phyloP scores from a whole-genome alignment of 1,140 invertebrate species.

The Calliphora vicina region DNA sequence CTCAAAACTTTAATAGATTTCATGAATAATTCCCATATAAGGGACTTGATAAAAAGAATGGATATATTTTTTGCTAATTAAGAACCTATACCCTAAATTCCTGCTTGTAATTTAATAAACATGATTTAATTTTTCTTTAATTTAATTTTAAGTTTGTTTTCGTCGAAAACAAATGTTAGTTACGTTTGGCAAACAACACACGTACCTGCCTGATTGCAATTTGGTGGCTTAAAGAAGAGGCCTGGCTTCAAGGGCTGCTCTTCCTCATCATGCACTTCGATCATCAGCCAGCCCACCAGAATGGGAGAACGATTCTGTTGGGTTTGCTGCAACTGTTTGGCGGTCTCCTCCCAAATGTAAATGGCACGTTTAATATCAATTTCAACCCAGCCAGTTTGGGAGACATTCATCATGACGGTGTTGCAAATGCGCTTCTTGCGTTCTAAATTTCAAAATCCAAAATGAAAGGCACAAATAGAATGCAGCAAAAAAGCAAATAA shows the following conservation, averaged over 20 bases:
- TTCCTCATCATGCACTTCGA: slow-evolving; percentile 61
- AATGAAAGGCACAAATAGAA: too few relatives aligned
- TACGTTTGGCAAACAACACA: slow-evolving; percentile 61
- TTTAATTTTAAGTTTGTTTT: too few relatives aligned
- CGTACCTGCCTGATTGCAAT: slow-evolving; percentile 62
- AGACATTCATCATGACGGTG: slow-evolving; percentile 55
- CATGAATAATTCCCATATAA: too few relatives aligned
- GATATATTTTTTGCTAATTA: too few relatives aligned
- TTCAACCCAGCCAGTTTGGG: slow-evolving; percentile 57
- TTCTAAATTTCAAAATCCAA: slow-evolving; percentile 41
- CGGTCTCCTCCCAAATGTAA: slow-evolving; percentile 52
- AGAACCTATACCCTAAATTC: too few relatives aligned
- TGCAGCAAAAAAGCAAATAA: background rate
- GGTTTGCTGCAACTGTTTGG: slow-evolving; percentile 42
- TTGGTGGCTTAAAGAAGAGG: slow-evolving; percentile 56
- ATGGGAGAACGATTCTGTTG: slow-evolving; percentile 40
- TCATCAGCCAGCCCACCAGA: slow-evolving; percentile 52
- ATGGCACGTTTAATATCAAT: slow-evolving; percentile 60
- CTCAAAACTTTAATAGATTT: too few relatives aligned
- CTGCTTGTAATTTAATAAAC: too few relatives aligned
- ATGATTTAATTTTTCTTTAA: too few relatives aligned
- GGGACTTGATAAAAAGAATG: too few relatives aligned
- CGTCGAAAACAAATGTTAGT: slow-evolving; percentile 39
- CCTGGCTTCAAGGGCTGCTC: slow-evolving; percentile 57
- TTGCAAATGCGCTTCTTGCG: slow-evolving; percentile 61